Base-by-base conservation (phyloP, 2,888 invertebrate genomes). In the Lingula anatina region DNA sequence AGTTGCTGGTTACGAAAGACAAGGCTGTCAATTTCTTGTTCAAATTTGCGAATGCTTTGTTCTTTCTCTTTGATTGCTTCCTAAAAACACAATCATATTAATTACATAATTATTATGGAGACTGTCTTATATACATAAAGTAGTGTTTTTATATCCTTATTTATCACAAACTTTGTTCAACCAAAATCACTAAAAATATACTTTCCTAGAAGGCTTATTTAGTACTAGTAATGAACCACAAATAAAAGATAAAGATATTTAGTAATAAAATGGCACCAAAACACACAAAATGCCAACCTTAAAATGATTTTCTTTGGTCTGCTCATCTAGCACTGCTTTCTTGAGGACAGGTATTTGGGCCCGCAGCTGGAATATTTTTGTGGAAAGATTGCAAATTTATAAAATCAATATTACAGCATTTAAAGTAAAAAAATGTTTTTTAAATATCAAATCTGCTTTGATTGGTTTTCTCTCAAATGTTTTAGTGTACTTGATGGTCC, bases 11-110 rank as follows among this genome's bases (percentile, higher is more conserved):
- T 96, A 52, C 95, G 83, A 77, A 93, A 93, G 28, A 85, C 85
- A 57, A 96, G 80, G 57, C 94, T 93, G 74, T 96, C 96, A 66
- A 92, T 87, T 80, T 97, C 96, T 72, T 92, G 87, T 69, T 90
- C 90, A 41, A 86, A 84, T 75, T 90, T 89, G 18, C 95, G 81
- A 38, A 89, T 76, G 47, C 84, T 82, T 64, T 92, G 90, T 69
- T 95, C 94, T 65, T 86, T 87, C 57, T 87, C 87, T 65, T 90
- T 90, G 21, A 92, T 70, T 39, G 83, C 79, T 57, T 92, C 91
- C 79, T 80, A 44, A n/a, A 58, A 49, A 49, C 49, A 26, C 39
- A 37, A 4, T 12, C 9, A 51, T 18, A 40, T 7, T 45, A 38
- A 49, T 31, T 39, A 45, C 31, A 4, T 45, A 12, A 28, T 2